A percentile compares a stretch with the other conserved stretches of the same genome.
Conservation (phyloP, 2,113 vertebrate species). For the Gallinago media region DNA sequence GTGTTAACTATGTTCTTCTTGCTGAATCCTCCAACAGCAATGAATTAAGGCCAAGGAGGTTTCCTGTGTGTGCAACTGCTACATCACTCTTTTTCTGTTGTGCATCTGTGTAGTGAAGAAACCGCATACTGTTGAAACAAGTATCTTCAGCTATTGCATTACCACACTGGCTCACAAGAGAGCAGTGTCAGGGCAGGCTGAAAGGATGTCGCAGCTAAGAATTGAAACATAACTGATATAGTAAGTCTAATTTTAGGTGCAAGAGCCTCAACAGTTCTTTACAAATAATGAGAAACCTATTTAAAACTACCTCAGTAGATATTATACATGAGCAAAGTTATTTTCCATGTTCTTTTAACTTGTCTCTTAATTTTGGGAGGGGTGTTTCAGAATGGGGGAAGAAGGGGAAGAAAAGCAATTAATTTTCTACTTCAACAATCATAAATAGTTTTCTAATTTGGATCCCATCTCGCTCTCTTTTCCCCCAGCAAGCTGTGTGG, state of each 20-base stretch:
- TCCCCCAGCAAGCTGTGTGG: neutral
- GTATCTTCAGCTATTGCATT: neutral
- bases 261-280: conserved; percentile 6
- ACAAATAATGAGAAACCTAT: neutral
- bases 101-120: neutral
- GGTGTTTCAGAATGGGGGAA: conserved; percentile 1
- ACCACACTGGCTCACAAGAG: conserved; percentile 41
- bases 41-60: neutral
- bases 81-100: neutral
- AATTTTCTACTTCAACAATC: conserved; percentile 29
- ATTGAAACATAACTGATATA: neutral
- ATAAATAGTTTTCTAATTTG: conserved; percentile 34
- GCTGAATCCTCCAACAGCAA: neutral
- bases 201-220: neutral
- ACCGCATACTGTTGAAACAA: neutral
- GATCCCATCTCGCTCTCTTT: neutral
- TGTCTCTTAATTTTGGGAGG: neutral
- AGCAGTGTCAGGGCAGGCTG: conserved; percentile 55
- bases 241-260: conserved; percentile 35
- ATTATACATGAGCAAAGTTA: neutral
- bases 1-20: neutral
- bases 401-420: conserved; percentile 30
- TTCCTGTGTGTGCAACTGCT: neutral
- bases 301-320: neutral
- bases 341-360: neutral